Evolutionary conservation across 2,888 invertebrate genomes (phyloP), one percentile per base, ranked within the genome.

Genomic region (Micropterix aruncella): DNA sequence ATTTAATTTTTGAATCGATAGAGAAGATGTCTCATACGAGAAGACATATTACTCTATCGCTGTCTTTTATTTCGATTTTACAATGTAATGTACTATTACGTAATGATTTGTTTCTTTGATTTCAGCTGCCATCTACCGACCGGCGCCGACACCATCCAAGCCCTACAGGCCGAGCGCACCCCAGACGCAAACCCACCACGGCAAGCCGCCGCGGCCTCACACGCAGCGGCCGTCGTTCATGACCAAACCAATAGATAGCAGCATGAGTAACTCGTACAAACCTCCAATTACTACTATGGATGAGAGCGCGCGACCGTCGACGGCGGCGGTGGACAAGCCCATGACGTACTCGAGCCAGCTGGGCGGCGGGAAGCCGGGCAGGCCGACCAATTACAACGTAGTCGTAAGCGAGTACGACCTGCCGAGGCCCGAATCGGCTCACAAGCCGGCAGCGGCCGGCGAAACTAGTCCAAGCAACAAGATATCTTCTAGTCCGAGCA

Each of bases 401-500:
- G 27, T 27, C 12, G 5, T 27, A 27, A 44, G 42, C 40, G 46
- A 40, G 43, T 44, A 47, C 42, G 42, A 46, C 17, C 40, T 44
- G 18, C 45, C 44, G 43, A 42, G 45, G 18, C 50, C 45, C 40
- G 42, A 46, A 14, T 46, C 49, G 17, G 44, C 7, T 12, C 27
- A 12, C 27, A 46, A 47, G 27, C 47, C 47, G 38, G 39, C 46
- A 44, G 50, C 48, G 16, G 7, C 27, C 7, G 27, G 27, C 12
- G 70, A 69, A 64, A 59, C 71, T 68, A 71, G 71, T 71, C 71
- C 67, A 57, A 64, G 69, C 57, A 71, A 71, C 61, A 70, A 71
- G 65, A 67, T 70, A 61, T 70, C 71, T 58, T 71, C 71, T 71
- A 71, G 71, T 71, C 71, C 65, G 69, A 70, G 65, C 59, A 55